Base-by-base conservation (phyloP, 2,113 vertebrate species). In the Aegithalos caudatus region DNA sequence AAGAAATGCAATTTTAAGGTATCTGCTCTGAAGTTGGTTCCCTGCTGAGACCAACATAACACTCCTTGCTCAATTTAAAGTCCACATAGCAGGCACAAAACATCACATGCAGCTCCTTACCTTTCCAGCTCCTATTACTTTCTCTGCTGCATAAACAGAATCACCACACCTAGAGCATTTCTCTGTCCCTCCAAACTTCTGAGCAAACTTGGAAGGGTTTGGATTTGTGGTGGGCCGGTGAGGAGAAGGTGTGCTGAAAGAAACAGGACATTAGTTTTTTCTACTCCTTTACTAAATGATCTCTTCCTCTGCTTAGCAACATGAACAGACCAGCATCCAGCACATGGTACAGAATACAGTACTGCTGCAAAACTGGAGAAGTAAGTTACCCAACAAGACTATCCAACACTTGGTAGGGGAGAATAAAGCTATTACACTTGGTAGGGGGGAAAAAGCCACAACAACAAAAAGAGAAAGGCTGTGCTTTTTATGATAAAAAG, bases 111-210 rank as follows among this genome's bases (percentile, higher is more conserved):
- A 37, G 31, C 35, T 81, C 48, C 81, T 95, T 97, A 99, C 99
- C 99, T 99, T 99, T 64, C 99, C 99, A 13, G 99, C 99, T 40
- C 99, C 99, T 90, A 99, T 98, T 44, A 99, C 97, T 98, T 99
- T 99, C 98, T 99, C 99, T 0, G 99, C 99, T 1, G 99, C 99
- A 9, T 99, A 99, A 22, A 99, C 99, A 0, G 99, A 98, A 92
- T 99, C 98, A 3, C 98, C 98, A 81, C 99, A 99, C 61, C 99
- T 97, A 2, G 98, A 98, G 48, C 99, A 99, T 92, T 99, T 99
- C 90, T 99, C 99, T 13, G 98, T 97, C 9, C 98, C 98, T 23
- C 98, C 99, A 1, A 98, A 99, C 97, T 99, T 99, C 98, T 99
- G 99, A 79, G 99, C 99, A 1, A 99, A 99, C 84, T 99, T 99